phyloP scores from a whole-genome alignment of 2,888 invertebrate species.

The Paralinhomoeus sp. region DNA sequence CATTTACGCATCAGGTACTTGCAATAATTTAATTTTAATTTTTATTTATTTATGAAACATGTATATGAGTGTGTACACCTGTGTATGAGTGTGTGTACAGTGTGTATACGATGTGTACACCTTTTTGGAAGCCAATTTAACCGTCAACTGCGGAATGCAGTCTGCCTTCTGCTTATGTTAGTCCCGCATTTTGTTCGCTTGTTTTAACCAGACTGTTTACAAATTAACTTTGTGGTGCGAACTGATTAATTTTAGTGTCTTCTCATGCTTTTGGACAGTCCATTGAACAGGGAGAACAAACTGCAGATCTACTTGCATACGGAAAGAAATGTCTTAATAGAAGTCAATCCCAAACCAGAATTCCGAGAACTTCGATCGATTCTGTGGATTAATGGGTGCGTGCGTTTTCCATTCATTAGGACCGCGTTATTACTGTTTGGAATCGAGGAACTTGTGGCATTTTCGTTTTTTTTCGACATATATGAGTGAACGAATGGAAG shows the following conservation, averaged over 20 bases:
- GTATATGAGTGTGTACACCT: too few species aligned
- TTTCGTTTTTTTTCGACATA: background rate
- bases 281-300: conserved; percentile 75
- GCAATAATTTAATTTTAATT: too few species aligned
- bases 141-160: too few species aligned
- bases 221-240: background rate
- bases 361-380: conserved; percentile 90
- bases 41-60: too few species aligned
- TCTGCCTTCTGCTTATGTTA: background rate
- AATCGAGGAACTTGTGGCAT: background rate
- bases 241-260: conserved; percentile 39
- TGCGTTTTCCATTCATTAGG: background rate
- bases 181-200: background rate
- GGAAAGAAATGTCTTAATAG: conserved; percentile 28
- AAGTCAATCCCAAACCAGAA: conserved; percentile 75
- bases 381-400: conserved; percentile 79
- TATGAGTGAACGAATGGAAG: too few species aligned
- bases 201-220: background rate
- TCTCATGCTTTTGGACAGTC: conserved; percentile 88
- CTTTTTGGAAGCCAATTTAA: too few species aligned
- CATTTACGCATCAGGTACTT: conserved; percentile 65
- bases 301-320: conserved; percentile 50
- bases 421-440: background rate
- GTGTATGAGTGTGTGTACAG: too few species aligned
- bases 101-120: too few species aligned